Evolutionary conservation across 2,888 invertebrate genomes (phyloP).

Genomic region (Gerosis bhagava): DNA sequence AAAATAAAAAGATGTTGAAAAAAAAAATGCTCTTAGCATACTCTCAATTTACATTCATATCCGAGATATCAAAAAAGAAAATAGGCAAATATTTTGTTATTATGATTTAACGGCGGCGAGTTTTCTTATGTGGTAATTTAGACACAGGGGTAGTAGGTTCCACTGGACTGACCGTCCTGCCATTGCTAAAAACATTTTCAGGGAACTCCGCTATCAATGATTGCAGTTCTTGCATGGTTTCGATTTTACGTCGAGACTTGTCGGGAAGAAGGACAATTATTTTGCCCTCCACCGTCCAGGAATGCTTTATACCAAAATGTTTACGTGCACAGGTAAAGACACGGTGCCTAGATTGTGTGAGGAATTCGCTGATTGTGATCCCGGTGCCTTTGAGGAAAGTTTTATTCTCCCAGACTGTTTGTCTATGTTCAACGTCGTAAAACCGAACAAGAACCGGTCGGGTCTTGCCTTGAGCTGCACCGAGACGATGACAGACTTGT

Average conservation of each 20-base stretch:
- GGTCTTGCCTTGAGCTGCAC: background rate
- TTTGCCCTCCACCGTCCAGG: background rate
- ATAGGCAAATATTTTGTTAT: no score
- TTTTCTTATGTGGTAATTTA: no score
- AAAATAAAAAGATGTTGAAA: no score
- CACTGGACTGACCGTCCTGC: background rate
- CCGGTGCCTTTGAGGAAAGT: no score
- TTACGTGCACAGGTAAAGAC: background rate
- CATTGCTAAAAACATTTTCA: background rate
- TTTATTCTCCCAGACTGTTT: background rate
- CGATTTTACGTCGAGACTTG: background rate
- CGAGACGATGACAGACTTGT: constrained; percentile 1
- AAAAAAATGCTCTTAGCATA: no score
- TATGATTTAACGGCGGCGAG: no score
- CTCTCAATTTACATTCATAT: no score
- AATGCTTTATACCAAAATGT: background rate
- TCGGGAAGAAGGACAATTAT: background rate
- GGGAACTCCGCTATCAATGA: background rate
- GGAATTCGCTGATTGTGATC: no score
- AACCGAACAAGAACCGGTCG: background rate
- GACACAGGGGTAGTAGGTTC: background rate
- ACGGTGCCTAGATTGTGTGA: background rate
- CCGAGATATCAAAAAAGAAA: no score
- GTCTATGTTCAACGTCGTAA: background rate
- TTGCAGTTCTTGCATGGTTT: background rate